Percentiles rank a stretch among this genome's conserved stretches.
Conservation (phyloP, 2,797 vertebrate genomes). For the Sorex maritimensis region DNA sequence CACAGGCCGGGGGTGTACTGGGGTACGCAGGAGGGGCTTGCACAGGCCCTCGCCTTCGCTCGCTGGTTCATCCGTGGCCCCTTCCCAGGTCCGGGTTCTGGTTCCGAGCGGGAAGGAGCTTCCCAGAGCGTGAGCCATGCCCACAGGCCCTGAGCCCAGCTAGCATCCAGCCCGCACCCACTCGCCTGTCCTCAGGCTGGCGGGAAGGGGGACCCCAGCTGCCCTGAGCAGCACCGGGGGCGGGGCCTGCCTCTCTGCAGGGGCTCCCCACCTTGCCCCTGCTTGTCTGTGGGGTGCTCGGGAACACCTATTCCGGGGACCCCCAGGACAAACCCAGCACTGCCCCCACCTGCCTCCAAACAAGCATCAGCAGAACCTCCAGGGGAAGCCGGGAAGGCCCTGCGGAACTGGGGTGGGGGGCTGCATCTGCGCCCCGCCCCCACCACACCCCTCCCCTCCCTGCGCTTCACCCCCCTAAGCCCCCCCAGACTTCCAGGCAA, state of each 20-base stretch:
- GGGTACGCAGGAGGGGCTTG: too few relatives aligned
- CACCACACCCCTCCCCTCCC: not conserved
- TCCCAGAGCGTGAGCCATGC: too few relatives aligned
- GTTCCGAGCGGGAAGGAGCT: slow-evolving; percentile 6
- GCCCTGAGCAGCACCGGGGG: not conserved
- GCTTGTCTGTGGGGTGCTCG: not conserved
- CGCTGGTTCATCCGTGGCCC: not conserved
- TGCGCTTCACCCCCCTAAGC: not conserved
- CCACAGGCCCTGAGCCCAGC: too few relatives aligned
- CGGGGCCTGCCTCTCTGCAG: not conserved
- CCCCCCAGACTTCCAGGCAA: not conserved
- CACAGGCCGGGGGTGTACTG: too few relatives aligned
- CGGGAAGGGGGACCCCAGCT: too few relatives aligned
- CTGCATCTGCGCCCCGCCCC: not conserved
- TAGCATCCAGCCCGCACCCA: too few relatives aligned
- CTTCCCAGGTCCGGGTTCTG: not conserved
- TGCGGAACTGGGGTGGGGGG: not conserved
- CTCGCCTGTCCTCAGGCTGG: too few relatives aligned
- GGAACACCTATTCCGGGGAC: not conserved
- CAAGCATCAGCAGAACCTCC: not conserved
- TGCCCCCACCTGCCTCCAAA: not conserved
- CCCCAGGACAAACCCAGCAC: not conserved
- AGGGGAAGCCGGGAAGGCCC: not conserved
- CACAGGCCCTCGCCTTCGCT: not conserved
- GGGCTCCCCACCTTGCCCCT: not conserved